These are phyloP conservation scores for Nylanderia fulva DNA, from an alignment of 1,140 invertebrate genomes.

Conservation along the genomic window DNA sequence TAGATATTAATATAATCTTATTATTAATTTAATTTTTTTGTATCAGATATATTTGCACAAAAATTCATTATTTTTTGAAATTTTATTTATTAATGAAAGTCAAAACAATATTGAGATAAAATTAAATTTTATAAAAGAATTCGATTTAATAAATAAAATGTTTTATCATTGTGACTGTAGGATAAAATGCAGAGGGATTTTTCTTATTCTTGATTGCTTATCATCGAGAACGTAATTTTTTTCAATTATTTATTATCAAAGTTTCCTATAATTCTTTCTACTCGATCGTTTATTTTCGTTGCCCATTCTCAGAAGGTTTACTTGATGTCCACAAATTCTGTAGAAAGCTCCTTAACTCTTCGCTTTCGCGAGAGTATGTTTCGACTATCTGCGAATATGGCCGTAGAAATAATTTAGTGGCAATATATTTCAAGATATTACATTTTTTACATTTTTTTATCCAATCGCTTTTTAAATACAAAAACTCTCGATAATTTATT, in stretches of 20 bases:
- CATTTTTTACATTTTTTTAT: conserved; percentile 7
- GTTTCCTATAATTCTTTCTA: neutral
- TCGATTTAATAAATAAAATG: neutral
- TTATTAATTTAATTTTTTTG: conserved; percentile 1
- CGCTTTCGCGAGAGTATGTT: neutral
- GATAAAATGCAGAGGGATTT: too few species aligned
- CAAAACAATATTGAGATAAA: neutral
- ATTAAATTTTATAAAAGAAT: neutral
- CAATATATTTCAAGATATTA: neutral
- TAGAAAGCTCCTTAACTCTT: neutral
- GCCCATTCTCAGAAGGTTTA: neutral
- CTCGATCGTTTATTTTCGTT: neutral
- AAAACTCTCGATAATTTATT: conserved; percentile 6
- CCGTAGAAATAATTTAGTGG: neutral
- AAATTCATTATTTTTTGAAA: too few species aligned
- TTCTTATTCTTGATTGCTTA: neutral
- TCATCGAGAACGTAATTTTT: neutral
- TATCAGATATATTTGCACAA: too few species aligned
- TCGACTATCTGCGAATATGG: neutral
- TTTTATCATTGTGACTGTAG: neutral
- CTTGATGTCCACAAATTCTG: neutral
- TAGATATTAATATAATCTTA: neutral
- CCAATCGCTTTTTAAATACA: neutral
- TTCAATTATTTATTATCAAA: conserved; percentile 26
- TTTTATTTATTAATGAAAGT: too few species aligned